A percentile compares a stretch with the other conserved stretches of the same genome.
Evolutionary conservation across 2,113 vertebrate species (phyloP).

Genomic region (Carollia perspicillata): DNA sequence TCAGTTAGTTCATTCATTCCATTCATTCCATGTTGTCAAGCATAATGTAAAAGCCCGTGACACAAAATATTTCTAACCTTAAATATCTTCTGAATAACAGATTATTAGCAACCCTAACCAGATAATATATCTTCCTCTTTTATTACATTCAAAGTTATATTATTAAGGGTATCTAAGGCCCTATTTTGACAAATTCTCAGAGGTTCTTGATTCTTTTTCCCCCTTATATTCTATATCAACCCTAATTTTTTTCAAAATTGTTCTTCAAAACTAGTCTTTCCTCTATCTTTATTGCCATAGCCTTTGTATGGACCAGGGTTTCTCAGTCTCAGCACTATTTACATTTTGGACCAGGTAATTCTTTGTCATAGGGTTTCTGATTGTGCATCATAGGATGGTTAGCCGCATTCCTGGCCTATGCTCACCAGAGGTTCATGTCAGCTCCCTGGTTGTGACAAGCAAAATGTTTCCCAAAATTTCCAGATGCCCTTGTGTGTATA

Average conservation of each 20-base stretch:
- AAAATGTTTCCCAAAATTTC: neutral
- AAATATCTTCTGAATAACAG: neutral
- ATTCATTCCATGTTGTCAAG: neutral
- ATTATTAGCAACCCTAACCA: neutral
- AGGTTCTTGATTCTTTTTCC: neutral
- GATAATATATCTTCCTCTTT: neutral
- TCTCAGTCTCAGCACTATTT: neutral
- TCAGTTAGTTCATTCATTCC: neutral
- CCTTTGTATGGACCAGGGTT: neutral
- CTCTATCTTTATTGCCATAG: neutral
- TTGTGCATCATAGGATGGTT: neutral
- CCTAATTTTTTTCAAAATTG: neutral
- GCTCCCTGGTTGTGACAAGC: neutral
- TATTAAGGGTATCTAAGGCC: neutral
- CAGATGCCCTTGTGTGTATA: accelerated
- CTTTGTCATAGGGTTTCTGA: neutral
- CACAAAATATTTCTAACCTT: neutral
- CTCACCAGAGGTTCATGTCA: neutral
- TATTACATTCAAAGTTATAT: neutral
- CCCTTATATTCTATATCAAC: neutral
- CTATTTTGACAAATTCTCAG: neutral
- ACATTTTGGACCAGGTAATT: neutral
- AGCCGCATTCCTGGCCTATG: neutral
- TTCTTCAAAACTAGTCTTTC: neutral
- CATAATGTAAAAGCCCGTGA: neutral